These are phyloP conservation scores for Epinephelus coioides DNA, from an alignment of 2,797 vertebrate species.

Conservation along the genomic window DNA sequence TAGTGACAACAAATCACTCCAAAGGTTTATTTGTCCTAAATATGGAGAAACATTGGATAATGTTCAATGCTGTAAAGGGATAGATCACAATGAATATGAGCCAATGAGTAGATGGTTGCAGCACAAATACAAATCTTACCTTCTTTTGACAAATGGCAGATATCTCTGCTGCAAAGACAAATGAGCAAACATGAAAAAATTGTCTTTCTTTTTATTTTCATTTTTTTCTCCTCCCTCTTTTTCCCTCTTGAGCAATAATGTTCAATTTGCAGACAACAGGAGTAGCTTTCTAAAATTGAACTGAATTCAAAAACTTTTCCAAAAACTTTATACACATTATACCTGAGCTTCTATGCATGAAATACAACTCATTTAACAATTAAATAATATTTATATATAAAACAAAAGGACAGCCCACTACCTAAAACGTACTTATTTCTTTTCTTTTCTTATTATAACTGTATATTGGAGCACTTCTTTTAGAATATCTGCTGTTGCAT, in stretches of 20 bases:
- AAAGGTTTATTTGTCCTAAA: conserved; percentile 2
- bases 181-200: conserved; percentile 72
- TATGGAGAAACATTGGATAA: background rate
- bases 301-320: background rate
- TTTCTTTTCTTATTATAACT: too few species aligned
- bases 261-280: conserved; percentile 45
- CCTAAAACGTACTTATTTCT: background rate
- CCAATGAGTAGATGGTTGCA: conserved; percentile 43
- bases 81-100: conserved; percentile 21
- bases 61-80: conserved; percentile 2
- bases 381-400: background rate
- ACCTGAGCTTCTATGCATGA: background rate
- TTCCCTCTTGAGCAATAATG: conserved; percentile 9
- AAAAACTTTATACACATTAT: background rate
- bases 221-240: too few species aligned
- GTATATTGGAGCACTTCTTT: too few species aligned
- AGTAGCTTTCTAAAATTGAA: background rate
- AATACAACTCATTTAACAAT: background rate
- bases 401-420: background rate
- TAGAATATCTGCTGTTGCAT: too few species aligned
- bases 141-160: conserved; percentile 99
- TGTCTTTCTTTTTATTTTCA: too few species aligned
- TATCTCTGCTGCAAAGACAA: conserved; percentile 96
- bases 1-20: conserved; percentile 1
- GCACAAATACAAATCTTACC: conserved; percentile 87